phyloP scores from a whole-genome alignment of 2,113 vertebrate species.

The Centrocercus urophasianus region DNA sequence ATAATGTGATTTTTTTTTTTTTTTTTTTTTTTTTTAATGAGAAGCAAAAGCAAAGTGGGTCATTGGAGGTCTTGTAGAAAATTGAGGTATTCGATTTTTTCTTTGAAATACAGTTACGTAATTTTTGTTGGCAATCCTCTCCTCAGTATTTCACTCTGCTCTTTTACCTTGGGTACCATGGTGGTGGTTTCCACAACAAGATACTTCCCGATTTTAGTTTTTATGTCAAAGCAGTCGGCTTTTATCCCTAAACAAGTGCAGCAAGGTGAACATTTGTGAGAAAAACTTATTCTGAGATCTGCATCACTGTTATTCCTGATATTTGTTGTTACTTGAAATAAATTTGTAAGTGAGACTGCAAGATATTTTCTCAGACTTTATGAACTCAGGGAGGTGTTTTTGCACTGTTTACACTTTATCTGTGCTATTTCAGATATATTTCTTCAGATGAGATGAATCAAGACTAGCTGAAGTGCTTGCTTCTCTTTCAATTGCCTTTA shows the following conservation, averaged over 20 bases:
- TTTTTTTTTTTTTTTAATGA: neutral
- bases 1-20: neutral
- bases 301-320: neutral
- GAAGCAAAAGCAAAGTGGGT: neutral
- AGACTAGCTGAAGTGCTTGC: neutral
- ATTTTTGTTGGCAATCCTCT: neutral
- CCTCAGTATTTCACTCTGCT: neutral
- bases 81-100: neutral
- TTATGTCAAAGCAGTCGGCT: neutral
- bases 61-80: neutral
- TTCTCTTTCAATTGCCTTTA: neutral
- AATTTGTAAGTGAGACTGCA: neutral
- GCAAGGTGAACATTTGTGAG: neutral
- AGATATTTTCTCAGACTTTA: fast-evolving
- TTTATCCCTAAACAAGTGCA: neutral
- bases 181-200: neutral
- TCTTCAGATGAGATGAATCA: neutral
- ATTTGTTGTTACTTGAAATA: fast-evolving
- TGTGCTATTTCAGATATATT: neutral
- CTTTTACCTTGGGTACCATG: neutral
- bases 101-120: neutral
- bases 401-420: neutral
- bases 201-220: neutral
- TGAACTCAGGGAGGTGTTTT: neutral
- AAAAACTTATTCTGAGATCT: neutral